phyloP scores from a whole-genome alignment of 2,797 vertebrate genomes.

The Cheirogaleus major region DNA sequence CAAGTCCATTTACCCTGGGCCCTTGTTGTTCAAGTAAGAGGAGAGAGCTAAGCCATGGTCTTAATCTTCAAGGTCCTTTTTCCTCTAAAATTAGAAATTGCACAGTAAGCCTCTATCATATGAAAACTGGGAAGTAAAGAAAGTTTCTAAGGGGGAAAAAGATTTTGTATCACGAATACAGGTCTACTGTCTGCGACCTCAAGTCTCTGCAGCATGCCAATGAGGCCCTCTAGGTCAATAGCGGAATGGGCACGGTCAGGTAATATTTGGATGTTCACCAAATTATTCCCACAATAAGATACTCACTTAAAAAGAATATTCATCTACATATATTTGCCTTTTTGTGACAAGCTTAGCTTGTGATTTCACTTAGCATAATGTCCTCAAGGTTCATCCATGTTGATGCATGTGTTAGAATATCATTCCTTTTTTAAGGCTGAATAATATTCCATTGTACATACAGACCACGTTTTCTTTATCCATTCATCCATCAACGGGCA shows the following conservation, averaged over 20 bases:
- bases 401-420: not conserved
- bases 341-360: not conserved
- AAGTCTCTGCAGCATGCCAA: not conserved
- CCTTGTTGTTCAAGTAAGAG: not conserved
- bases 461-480: not conserved
- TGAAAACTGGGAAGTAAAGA: not conserved
- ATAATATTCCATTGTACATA: not conserved
- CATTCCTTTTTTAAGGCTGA: not conserved
- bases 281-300: not conserved
- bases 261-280: not conserved
- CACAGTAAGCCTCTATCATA: not conserved
- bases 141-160: not conserved
- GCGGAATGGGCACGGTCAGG: too few species aligned
- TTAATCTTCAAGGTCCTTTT: not conserved
- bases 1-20: not conserved
- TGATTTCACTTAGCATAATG: not conserved
- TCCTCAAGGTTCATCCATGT: not conserved
- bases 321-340: not conserved
- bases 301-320: not conserved
- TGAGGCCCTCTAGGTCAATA: not conserved
- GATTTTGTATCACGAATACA: not conserved
- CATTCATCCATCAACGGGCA: accelerated
- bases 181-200: not conserved
- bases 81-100: not conserved
- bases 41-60: not conserved